These are phyloP conservation scores for Salvelinus namaycush DNA, from an alignment of 2,113 vertebrate genomes.

Conservation along the genomic window DNA sequence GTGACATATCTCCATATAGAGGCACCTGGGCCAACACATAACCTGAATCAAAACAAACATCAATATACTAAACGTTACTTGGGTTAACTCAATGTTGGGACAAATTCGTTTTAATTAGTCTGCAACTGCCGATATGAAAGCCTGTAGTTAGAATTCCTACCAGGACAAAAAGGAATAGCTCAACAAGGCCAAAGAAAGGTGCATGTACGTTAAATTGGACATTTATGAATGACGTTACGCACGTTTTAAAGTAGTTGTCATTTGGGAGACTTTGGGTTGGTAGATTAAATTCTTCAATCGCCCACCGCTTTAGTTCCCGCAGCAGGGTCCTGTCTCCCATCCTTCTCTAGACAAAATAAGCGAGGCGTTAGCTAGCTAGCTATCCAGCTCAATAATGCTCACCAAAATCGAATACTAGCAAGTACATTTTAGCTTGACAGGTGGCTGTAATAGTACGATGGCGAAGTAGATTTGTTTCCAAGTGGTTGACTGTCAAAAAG, in stretches of 20 bases:
- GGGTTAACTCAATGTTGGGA: not conserved
- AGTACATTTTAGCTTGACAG: too few species aligned
- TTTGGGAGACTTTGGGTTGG: constrained; percentile 61
- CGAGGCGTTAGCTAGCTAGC: too few species aligned
- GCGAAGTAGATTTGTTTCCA: not conserved
- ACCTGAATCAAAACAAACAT: constrained; percentile 43
- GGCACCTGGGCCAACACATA: constrained; percentile 74
- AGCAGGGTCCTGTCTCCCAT: constrained; percentile 66
- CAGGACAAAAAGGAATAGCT: not conserved
- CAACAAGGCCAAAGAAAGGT: not conserved
- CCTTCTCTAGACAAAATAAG: not conserved
- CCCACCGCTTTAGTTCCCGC: constrained; percentile 70
- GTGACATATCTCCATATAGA: constrained; percentile 76
- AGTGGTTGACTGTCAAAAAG: not conserved
- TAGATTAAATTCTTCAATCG: constrained; percentile 70
- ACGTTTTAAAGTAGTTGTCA: constrained; percentile 75
- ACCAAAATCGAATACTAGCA: too few species aligned
- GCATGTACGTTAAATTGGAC: too few species aligned
- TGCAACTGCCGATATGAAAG: not conserved
- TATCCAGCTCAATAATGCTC: too few species aligned
- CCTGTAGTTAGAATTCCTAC: too few species aligned
- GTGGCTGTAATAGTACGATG: too few species aligned
- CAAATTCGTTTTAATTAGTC: not conserved
- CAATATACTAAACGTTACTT: not conserved
- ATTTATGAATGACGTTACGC: too few species aligned